Evolutionary conservation across 2,888 invertebrate genomes (phyloP), one percentile per base, ranked within the genome.

Genomic region (Aricia artaxerxes): DNA sequence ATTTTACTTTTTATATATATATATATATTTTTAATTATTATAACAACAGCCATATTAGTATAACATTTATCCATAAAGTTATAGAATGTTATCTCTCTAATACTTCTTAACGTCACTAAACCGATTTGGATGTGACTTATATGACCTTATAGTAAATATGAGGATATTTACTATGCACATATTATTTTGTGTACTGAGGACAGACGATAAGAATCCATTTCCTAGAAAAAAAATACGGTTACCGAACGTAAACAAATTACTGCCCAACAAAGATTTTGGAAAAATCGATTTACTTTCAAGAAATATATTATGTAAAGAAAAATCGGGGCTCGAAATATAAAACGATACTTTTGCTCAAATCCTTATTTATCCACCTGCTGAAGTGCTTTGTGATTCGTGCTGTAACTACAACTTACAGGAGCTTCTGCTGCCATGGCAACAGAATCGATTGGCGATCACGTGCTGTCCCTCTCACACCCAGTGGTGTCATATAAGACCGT

Each of bases 361-460:
- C 13, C 16, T 4, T 4, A 11, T 69, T 35, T 69, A 69, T 6
- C 38, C 53, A 57, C 31, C 76, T 53, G 16, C 35, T 53, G 49
- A 53, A 49, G 31, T 53, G 76, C 24, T 76, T 76, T 76, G 53
- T 5, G 53, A 57, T 57, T 57, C 35, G 16, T 76, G 76, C 76
- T 53, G 49, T 53, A 76, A 76, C 76, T 57, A 76, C 57, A 76
- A 76, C 76, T 76, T 76, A 35, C 76, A 76, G 76, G 76, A 53
- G 49, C 76, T 76, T 76, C 53, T 82, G 78, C 38, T 78, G 78
- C 78, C 78, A 78, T 78, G 78, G 78, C 64, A 60, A 78, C 78
- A 35, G 61, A 79, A 79, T 79, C 80, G 81, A 82, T 81, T 78
- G 60, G 64, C 4, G 44, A 44, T 78, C 16, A 5, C 40, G 60